Evolutionary conservation across 2,113 vertebrate species (phyloP).

Genomic region (Petrocephalus microphthalmus): DNA sequence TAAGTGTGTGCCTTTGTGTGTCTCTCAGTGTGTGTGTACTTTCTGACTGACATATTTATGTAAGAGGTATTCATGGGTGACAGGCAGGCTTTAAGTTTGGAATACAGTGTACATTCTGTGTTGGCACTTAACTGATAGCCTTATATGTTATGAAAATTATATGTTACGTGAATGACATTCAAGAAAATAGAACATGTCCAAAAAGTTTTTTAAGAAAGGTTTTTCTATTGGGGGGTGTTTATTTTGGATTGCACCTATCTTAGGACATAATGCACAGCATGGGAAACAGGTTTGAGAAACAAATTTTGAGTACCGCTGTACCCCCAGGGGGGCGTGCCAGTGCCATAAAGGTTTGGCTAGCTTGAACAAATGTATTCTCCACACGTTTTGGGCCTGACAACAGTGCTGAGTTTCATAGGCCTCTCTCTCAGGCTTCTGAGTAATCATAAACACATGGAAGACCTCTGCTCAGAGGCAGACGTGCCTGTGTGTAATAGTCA

Average conservation of each 20-base stretch:
- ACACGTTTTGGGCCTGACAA: background rate
- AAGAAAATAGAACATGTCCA: background rate
- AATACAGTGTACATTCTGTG: background rate
- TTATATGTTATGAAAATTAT: background rate
- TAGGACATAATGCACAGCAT: background rate
- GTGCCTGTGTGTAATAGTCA: background rate
- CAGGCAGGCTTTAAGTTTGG: background rate
- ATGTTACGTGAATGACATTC: background rate
- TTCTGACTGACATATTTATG: background rate
- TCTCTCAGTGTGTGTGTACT: background rate
- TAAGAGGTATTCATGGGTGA: background rate
- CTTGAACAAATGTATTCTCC: constrained; percentile 11
- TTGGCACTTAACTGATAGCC: background rate
- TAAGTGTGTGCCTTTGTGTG: background rate
- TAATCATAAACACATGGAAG: constrained; percentile 12
- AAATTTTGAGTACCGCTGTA: background rate
- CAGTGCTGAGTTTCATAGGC: background rate
- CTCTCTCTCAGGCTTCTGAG: background rate
- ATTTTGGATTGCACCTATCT: background rate
- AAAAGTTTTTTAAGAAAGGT: background rate
- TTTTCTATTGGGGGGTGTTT: background rate
- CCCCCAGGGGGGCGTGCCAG: background rate
- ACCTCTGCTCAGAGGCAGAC: background rate
- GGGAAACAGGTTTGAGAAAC: background rate
- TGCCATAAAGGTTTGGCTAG: background rate